Evolutionary conservation across 2,797 vertebrate genomes (phyloP).

Genomic region (Parauchenoglanis ngamensis): DNA sequence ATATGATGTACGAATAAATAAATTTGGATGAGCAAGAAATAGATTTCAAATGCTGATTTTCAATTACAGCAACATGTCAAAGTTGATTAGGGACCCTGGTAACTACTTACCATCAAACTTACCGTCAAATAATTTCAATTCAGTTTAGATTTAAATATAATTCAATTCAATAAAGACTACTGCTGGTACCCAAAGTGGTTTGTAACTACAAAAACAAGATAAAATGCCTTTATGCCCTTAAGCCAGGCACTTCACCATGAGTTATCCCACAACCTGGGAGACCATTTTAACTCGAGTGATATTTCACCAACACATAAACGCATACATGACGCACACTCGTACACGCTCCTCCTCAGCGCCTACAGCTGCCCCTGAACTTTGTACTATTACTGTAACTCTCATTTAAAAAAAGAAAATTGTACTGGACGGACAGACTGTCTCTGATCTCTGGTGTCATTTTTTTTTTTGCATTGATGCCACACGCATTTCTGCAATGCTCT

Average conservation of each 20-base stretch:
- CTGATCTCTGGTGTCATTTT: neutral
- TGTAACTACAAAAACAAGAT: neutral
- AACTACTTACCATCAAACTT: neutral
- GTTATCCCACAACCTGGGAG: neutral
- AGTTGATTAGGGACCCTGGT: neutral
- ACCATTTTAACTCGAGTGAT: neutral
- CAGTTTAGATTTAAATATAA: neutral
- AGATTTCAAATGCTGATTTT: neutral
- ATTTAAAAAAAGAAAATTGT: neutral
- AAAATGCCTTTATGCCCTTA: neutral
- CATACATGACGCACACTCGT: neutral
- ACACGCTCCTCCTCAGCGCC: neutral
- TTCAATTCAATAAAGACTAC: neutral
- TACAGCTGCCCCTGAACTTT: neutral
- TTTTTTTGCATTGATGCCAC: constrained; percentile 9
- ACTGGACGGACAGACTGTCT: neutral
- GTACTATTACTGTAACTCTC: neutral
- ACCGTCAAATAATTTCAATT: neutral
- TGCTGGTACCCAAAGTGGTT: neutral
- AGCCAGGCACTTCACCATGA: neutral
- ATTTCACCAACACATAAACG: neutral
- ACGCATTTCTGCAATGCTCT: neutral
- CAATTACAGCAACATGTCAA: neutral
- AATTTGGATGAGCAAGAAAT: neutral
- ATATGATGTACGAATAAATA: neutral